Evolutionary conservation across 2,888 invertebrate species (phyloP).

Genomic region (Macaria notata): DNA sequence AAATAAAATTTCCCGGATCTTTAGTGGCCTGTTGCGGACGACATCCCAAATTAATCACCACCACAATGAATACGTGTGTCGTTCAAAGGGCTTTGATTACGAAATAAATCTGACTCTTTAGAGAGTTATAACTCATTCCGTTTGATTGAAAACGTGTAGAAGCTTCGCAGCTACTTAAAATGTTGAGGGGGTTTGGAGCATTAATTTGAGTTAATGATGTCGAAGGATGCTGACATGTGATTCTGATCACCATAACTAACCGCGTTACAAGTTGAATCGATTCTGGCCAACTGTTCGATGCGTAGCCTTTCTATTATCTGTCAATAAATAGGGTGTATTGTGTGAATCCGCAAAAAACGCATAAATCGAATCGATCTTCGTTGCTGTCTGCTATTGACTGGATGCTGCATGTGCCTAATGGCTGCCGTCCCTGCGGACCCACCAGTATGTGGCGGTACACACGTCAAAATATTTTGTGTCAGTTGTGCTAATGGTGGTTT

Average conservation of each 20-base stretch:
- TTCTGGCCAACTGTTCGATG: conserved; percentile 71
- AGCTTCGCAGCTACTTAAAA: conserved; percentile 30
- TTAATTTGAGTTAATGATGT: conserved; percentile 46
- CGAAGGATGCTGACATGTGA: conserved; percentile 69
- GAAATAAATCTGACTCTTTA: conserved; percentile 22
- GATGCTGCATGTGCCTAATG: conserved; percentile 57
- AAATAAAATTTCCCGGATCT: conserved; percentile 42
- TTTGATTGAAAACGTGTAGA: conserved; percentile 20
- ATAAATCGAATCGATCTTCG: conserved; percentile 81
- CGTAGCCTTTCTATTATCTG: conserved; percentile 67
- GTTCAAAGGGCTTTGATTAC: conserved; percentile 24
- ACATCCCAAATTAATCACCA: conserved; percentile 51
- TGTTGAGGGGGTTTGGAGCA: conserved; percentile 23
- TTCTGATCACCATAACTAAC: conserved; percentile 79
- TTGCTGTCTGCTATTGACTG: conserved; percentile 67
- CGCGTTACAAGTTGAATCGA: conserved; percentile 69
- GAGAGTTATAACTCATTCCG: conserved; percentile 30
- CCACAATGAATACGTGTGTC: conserved; percentile 31
- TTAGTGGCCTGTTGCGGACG: conserved; percentile 32
- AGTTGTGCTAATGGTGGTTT: conserved; percentile 74
- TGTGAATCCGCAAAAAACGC: conserved; percentile 71
- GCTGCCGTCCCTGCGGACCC: conserved; percentile 67
- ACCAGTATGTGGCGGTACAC: conserved; percentile 66
- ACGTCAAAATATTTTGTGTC: conserved; percentile 81
- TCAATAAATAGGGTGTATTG: conserved; percentile 76